Percentiles rank a stretch among this genome's conserved stretches.
These are phyloP conservation scores for Drosophila meridionalis DNA, from an alignment of 2,888 invertebrate genomes.

Conservation along the genomic window DNA sequence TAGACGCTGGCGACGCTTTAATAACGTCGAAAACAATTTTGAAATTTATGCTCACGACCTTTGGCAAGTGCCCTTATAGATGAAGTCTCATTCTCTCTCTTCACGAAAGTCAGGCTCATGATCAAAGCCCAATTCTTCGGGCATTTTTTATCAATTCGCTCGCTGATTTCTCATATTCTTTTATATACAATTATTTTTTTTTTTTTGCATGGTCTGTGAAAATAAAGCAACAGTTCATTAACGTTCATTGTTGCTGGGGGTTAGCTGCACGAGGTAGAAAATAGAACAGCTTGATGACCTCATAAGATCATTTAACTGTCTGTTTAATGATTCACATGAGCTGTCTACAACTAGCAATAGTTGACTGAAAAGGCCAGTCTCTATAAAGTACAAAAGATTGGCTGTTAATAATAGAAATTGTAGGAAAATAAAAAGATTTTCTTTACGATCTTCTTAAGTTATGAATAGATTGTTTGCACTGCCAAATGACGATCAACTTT, in stretches of 20 bases:
- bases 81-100: constrained; percentile 27
- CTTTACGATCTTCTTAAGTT: too few species aligned
- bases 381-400: not conserved
- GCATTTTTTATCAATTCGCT: constrained; percentile 9
- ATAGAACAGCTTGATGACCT: constrained; percentile 19
- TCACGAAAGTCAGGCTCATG: constrained; percentile 11
- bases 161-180: constrained; percentile 28
- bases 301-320: constrained; percentile 9
- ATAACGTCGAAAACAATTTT: constrained; percentile 70
- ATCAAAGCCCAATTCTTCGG: constrained; percentile 14
- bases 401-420: not conserved
- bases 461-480: not conserved
- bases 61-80: constrained; percentile 51
- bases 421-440: not conserved
- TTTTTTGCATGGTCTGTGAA: constrained; percentile 6
- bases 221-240: constrained; percentile 33
- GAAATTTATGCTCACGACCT: constrained; percentile 80
- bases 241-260: constrained; percentile 47
- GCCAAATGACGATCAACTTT: not conserved
- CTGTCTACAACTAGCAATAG: not conserved
- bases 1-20: constrained; percentile 50
- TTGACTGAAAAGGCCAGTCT: not conserved
- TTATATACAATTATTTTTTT: constrained; percentile 13
- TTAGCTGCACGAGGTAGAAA: constrained; percentile 33
- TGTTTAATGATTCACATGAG: constrained; percentile 4